Conservation (phyloP, 2,113 vertebrate species). For the Periophthalmus modestus region DNA sequence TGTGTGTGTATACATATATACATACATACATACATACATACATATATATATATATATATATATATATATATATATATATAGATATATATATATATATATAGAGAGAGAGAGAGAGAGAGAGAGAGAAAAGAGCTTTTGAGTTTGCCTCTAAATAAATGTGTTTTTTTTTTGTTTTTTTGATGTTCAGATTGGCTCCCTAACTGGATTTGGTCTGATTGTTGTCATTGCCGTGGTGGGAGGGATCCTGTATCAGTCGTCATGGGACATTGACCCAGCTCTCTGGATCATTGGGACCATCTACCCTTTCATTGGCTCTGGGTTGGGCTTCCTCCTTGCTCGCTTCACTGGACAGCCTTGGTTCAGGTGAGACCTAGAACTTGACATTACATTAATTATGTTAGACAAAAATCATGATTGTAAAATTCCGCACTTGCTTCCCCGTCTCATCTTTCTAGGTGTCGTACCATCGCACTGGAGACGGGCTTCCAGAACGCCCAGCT, state of each 20-base stretch:
- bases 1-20: too few species aligned
- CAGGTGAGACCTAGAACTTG: constrained; percentile 78
- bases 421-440: neutral
- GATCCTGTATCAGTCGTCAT: constrained; percentile 90
- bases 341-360: constrained; percentile 87
- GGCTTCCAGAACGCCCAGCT: constrained; percentile 94
- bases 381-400: neutral
- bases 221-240: constrained; percentile 87
- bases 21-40: too few species aligned
- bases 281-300: constrained; percentile 93
- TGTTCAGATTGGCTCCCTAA: constrained; percentile 86
- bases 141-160: neutral
- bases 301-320: constrained; percentile 83
- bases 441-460: constrained; percentile 76
- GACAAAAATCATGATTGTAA: neutral
- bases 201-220: constrained; percentile 82
- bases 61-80: too few species aligned
- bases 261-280: constrained; percentile 84
- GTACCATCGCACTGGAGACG: constrained; percentile 93
- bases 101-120: too few species aligned
- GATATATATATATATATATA: too few species aligned
- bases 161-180: too few species aligned
- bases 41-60: too few species aligned
- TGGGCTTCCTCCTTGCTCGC: constrained; percentile 87
- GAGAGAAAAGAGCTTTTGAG: too few species aligned